Evolutionary conservation across 2,888 invertebrate species (phyloP).

Genomic region (Uropetala carovei): DNA sequence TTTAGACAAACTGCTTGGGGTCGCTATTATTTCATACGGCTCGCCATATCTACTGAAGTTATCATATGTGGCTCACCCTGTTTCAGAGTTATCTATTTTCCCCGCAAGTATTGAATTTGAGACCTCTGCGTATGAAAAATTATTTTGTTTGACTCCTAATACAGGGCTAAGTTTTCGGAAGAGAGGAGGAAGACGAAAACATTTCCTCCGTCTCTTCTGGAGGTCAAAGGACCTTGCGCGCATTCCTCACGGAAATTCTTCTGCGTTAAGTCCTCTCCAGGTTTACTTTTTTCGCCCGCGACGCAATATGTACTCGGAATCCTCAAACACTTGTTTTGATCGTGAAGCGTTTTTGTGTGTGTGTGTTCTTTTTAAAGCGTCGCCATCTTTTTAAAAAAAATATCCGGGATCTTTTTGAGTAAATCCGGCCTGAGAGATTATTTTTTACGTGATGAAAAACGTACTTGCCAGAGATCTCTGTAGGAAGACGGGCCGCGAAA

Average conservation of each 20-base stretch:
- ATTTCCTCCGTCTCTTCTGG: neutral
- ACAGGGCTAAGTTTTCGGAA: neutral
- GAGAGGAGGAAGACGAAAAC: neutral
- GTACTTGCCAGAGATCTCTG: neutral
- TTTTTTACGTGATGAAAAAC: neutral
- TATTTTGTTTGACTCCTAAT: no score
- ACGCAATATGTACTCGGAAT: slow-evolving; percentile 22
- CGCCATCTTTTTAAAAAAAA: neutral
- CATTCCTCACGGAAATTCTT: neutral
- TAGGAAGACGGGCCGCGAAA: neutral
- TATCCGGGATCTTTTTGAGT: neutral
- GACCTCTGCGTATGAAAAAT: no score
- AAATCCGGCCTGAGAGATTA: neutral
- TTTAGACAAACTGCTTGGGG: no score
- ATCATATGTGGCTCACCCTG: no score
- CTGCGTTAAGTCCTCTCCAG: neutral
- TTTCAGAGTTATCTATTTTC: no score
- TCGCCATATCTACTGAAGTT: no score
- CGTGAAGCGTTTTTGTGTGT: no score
- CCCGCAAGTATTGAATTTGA: no score
- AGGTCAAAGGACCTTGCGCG: slow-evolving; percentile 11
- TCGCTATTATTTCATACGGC: no score
- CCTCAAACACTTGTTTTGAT: slow-evolving; percentile 18
- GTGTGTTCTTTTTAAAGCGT: neutral
- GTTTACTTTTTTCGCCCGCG: slow-evolving; percentile 10